Conservation (phyloP, 2,113 vertebrate species). For the Vidua macroura region DNA sequence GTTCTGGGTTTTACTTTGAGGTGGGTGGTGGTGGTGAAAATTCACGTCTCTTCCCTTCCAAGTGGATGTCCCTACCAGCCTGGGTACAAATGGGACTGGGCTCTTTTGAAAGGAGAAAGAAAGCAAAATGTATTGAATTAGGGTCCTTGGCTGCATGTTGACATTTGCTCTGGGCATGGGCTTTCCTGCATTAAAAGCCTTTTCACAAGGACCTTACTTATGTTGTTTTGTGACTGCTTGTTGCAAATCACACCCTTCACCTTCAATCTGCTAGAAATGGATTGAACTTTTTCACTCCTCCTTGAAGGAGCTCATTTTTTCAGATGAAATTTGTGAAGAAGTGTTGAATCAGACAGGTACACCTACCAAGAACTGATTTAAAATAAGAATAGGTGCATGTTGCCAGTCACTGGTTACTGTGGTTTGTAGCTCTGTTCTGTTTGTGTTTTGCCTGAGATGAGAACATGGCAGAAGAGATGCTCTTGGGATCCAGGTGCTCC, state of each 20-base stretch:
- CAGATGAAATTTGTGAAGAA: not conserved
- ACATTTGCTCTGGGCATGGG: not conserved
- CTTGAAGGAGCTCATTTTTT: not conserved
- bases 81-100: not conserved
- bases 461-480: not conserved
- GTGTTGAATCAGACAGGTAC: not conserved
- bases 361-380: not conserved
- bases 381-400: not conserved
- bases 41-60: not conserved
- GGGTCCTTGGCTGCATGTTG: not conserved
- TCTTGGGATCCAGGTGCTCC: not conserved
- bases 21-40: not conserved
- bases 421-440: not conserved
- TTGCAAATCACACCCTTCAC: not conserved
- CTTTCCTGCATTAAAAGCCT: not conserved
- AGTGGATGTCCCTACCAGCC: accelerated
- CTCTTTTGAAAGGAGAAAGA: not conserved
- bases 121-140: not conserved
- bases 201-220: not conserved
- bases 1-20: not conserved
- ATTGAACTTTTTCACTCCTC: not conserved
- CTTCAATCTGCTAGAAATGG: not conserved
- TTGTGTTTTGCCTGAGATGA: not conserved
- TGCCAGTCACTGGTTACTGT: not conserved
- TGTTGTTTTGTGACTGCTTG: not conserved